Conservation (phyloP, 2,888 invertebrate species). For the Sinhomidia bicolor region DNA sequence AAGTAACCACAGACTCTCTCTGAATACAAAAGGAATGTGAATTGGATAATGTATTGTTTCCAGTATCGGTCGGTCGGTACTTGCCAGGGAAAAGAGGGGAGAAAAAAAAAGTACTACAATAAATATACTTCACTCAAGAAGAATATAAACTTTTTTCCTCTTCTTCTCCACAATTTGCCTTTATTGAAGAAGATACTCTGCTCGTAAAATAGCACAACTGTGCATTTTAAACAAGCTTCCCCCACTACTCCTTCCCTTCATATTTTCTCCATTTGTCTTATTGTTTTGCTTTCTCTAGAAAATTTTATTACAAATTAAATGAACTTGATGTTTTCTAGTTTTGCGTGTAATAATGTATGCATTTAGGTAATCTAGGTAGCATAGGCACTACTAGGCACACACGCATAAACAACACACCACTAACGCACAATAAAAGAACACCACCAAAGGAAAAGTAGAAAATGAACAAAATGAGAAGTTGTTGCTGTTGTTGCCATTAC, state of each 20-base stretch:
- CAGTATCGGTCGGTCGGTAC: background rate
- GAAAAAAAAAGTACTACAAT: background rate
- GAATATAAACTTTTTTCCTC: conserved; percentile 35
- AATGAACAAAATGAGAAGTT: background rate
- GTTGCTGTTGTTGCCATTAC: background rate
- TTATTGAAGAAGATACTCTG: conserved; percentile 2
- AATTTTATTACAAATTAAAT: conserved; percentile 37
- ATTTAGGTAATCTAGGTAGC: background rate
- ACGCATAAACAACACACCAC: conserved; percentile 44
- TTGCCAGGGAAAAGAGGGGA: background rate
- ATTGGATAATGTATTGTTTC: conserved; percentile 30
- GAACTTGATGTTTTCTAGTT: background rate
- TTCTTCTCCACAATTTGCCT: background rate
- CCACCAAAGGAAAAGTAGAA: background rate
- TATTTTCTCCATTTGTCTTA: conserved; percentile 30
- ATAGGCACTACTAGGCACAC: background rate
- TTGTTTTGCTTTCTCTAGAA: conserved; percentile 11
- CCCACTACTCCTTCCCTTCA: background rate
- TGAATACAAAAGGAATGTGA: conserved; percentile 1
- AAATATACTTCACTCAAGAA: conserved; percentile 1
- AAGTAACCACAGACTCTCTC: conserved; percentile 5
- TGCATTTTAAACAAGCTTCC: conserved; percentile 42
- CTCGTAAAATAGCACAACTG: conserved; percentile 16
- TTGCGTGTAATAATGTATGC: background rate
- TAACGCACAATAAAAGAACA: background rate